Base-by-base conservation (phyloP, 2,888 invertebrate species). In the Diarsia rubi region DNA sequence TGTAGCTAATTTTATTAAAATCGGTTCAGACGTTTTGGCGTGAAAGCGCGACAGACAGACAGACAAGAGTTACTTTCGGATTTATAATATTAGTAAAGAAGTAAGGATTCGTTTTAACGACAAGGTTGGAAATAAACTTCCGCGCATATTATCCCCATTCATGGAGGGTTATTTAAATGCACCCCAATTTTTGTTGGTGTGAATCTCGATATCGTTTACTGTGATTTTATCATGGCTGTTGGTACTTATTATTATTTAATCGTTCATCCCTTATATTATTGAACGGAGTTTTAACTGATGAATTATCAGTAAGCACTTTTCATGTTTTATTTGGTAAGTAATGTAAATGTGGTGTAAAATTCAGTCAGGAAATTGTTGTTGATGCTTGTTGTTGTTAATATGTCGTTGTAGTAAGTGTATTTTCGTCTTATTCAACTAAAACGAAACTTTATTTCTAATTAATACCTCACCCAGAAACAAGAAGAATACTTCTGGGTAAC, bases 401-500 rank as follows among this genome's bases (percentile, higher is more conserved):
- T n/a, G n/a, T n/a, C n/a, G 31, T 31, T 37, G 37, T 37, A 37
- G 37, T 37, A 8, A 37, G 37, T 37, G 37, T 37, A 27, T 67
- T 42, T n/a, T 52, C 54, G n/a, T 45, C 2, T 5, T 3, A 16
- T 45, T 54, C 3, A 37, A 42, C 14, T 21, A 9, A 45, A 69
- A 27, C 45, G 4, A 6, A 37, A 60, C 14, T n/a, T 4, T 54
- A 1, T 44, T 75, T 62, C n/a, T 9, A 31, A 44, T 57, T 54
- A 47, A 24, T 47, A 44, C 31, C 21, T 21, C 42, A 37, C 14
- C n/a, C 16, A 21, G 12, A 52, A 73, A 70, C 57, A 69, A 74
- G 62, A 75, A 62, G 42, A 70, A 72, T 57, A 69, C 63, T 68
- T 37, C 24, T 37, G 3, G 19, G 83, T 44, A 79, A 83, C 49